Evolutionary conservation across 2,888 invertebrate genomes (phyloP), one percentile per base, ranked within the genome.

Genomic region (Volucella inanis): DNA sequence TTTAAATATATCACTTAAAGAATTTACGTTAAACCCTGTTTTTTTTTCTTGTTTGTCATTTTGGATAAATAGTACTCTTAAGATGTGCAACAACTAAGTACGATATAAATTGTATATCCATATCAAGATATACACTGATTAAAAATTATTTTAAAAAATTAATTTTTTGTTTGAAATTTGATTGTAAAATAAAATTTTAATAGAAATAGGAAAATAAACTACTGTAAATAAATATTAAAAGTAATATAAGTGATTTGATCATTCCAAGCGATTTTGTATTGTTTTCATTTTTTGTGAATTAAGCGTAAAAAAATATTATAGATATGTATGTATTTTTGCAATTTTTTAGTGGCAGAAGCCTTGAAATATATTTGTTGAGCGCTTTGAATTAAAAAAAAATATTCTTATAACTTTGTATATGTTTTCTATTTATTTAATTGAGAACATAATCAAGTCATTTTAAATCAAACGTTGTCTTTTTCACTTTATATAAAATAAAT

Each of bases 301-400:
- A 78, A 87, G 85, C 79, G 74, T 79, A 79, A 87, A 59, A 79
- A 76, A 85, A 79, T 55, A 57, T 72, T 54, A 61, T 75, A 86
- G 38, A 67, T 47, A 76, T 65, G 65, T 62, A 64, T 77, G 64
- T 72, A 61, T 75, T 82, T 78, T 85, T 85, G 76, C 71, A 81
- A 77, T 52, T 78, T 84, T 79, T 70, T 65, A 76, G 75, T 84
- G 79, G 84, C 80, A 71, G 67, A 76, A 80, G 71, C 84, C 80
- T 85, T 85, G 47, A 81, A 85, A 85, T 81, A 81, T 85, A 85
- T 85, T 81, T 84, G 76, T 85, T 85, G 81, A 85, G 81, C 80
- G 76, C 77, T 81, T 57, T 71, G 76, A 72, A 22, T 55, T 75
- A 76, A 75, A 31, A 57, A 77, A 2, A 62, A 67, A 55, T 68